Evolutionary conservation across 2,113 vertebrate species (phyloP), one percentile per base, ranked within the genome.

Genomic region (Chlorocebus sabaeus): DNA sequence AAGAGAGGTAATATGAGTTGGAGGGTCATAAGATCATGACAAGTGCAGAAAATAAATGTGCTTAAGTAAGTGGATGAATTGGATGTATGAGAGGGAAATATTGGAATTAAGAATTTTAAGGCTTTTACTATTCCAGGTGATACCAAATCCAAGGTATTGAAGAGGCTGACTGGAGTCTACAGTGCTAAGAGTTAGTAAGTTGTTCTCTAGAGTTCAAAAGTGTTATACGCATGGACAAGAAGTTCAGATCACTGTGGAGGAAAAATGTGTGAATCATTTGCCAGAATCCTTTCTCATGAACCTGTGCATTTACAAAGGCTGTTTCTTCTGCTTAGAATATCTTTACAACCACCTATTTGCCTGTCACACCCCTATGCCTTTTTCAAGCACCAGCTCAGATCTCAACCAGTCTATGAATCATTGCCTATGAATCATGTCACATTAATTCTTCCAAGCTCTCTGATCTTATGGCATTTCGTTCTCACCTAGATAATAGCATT

Each of bases 291-390:
- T 96, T 95, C 85, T 94, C 43, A 72, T 78, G 52, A 96, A 79
- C 81, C 72, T 78, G 50, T 96, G 18, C 91, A 94, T 90, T 92
- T 96, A 84, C 13, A 96, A 91, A 85, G 76, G 20, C 90, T 94
- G 61, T 92, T 96, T 94, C 90, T 96, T 96, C 96, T 96, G 85
- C 89, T 76, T 96, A 73, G 95, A 94, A 95, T 96, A 93, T 95
- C 86, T 97, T 93, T 96, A 97, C 88, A 98, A 95, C 94, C 73
- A 96, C 83, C 79, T 68, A 98, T 98, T 97, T 97, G 55, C 92
- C 98, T 96, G 97, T 98, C 93, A 98, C 89, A 88, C 64, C 93
- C 85, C 79, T 93, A 48, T 95, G 94, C 61, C 40, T 96, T 97
- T 97, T 92, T 80, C 88, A 97, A 96, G 79, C 84, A 88, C 83